Percentiles rank a stretch among this genome's conserved stretches.
Conservation (phyloP, 2,797 vertebrate genomes). For the Lepus townsendii region DNA sequence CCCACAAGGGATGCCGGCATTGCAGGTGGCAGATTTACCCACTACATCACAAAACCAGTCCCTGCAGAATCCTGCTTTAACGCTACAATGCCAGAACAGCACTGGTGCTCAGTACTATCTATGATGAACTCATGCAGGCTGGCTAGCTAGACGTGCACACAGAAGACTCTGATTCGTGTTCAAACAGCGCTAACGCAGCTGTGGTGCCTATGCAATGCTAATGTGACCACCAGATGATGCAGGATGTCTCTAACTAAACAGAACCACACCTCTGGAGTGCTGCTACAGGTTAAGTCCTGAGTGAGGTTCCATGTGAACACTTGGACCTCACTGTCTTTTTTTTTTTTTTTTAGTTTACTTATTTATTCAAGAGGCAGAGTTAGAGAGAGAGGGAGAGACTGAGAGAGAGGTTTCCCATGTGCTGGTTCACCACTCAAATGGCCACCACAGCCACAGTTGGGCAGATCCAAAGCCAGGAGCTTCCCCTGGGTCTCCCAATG, state of each 20-base stretch:
- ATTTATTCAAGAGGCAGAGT: too few relatives aligned
- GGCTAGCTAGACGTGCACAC: background rate
- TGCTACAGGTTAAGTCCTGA: background rate
- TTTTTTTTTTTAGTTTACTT: background rate
- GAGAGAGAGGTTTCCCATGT: too few relatives aligned
- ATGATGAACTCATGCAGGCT: background rate
- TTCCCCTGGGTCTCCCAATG: too few relatives aligned
- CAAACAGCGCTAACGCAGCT: background rate
- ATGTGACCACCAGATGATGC: background rate
- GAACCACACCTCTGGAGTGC: background rate
- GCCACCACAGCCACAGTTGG: too few relatives aligned
- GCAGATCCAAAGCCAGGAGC: too few relatives aligned
- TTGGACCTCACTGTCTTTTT: conserved; percentile 30
- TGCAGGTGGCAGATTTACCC: too few relatives aligned
- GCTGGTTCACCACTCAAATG: too few relatives aligned
- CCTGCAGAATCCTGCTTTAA: background rate
- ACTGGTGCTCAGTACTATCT: background rate
- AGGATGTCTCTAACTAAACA: background rate
- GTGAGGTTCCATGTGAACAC: background rate
- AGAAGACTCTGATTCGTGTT: background rate
- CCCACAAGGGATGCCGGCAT: too few relatives aligned
- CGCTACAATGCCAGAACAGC: background rate
- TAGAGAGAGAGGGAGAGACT: too few relatives aligned
- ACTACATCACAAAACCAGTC: too few relatives aligned
- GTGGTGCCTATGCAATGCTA: background rate